These are phyloP conservation scores for Onthophagus sagittarius DNA, from an alignment of 2,888 invertebrate genomes.

Conservation along the genomic window DNA sequence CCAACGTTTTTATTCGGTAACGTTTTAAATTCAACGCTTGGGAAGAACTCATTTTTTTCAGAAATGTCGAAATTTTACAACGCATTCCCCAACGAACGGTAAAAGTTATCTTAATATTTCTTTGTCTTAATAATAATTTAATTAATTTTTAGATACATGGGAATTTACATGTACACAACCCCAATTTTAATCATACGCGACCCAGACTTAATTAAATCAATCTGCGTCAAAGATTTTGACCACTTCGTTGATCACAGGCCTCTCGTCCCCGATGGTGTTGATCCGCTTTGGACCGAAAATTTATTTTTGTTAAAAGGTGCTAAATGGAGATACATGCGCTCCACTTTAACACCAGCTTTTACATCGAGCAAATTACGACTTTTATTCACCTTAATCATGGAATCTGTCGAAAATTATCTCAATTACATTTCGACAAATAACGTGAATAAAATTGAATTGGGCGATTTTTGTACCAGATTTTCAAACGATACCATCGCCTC, in stretches of 20 bases:
- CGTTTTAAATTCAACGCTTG: conserved; percentile 14
- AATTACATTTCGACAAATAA: no score
- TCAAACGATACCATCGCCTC: no score
- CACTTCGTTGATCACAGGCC: conserved; percentile 26
- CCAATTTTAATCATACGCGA: background rate
- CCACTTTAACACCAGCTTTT: no score
- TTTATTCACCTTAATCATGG: no score
- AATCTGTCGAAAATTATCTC: no score
- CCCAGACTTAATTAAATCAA: conserved; percentile 19
- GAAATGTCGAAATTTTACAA: conserved; percentile 29
- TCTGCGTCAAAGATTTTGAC: conserved; percentile 32
- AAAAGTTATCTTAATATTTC: no score
- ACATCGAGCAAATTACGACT: no score
- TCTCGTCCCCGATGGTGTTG: background rate
- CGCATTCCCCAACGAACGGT: conserved; percentile 31
- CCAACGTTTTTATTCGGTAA: conserved; percentile 21
- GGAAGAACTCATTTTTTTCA: conserved; percentile 20
- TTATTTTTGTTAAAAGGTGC: conserved; percentile 14
- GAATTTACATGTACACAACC: background rate
- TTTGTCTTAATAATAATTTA: background rate
- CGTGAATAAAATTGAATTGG: no score
- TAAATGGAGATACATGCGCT: no score
- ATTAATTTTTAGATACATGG: conserved; percentile 1
- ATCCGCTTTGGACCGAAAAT: conserved; percentile 1
- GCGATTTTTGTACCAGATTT: no score